Base-by-base conservation (phyloP, 2,888 invertebrate species). In the Scaptomyza reducta region DNA sequence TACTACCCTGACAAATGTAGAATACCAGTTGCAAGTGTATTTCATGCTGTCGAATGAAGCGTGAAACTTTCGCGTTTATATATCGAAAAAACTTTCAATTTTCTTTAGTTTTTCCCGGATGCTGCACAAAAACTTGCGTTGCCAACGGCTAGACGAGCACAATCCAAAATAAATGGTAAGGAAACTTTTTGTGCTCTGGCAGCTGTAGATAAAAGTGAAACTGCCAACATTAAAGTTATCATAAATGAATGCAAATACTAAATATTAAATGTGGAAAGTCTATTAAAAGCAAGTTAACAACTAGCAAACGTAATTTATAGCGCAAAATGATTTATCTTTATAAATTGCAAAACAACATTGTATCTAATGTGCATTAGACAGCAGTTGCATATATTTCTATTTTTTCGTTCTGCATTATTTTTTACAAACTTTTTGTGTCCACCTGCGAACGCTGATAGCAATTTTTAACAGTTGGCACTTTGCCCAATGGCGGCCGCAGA, bases 21-120 rank as follows among this genome's bases (percentile, higher is more conserved):
- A 29, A 11, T 10, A 13, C 51, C 3, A 14, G n/a, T 9, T n/a
- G 3, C 6, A 11, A 47, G 60, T 47, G 44, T 44, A 31, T 55
- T 50, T 61, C 27, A 38, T 57, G 44, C 63, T 65, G 63, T 54
- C 47, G 71, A 79, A 67, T 64, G 69, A 65, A 81, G 75, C 75
- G 79, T 53, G 62, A 73, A 82, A 73, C 64, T 80, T 80, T 75
- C 70, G 31, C 75, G 77, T 67, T 82, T 81, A 80, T 74, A 80
- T 78, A 76, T 81, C 79, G 77, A 79, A 73, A 74, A 63, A 80
- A 81, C 79, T 79, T 82, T 80, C 72, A 68, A 77, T 79, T 79
- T 79, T 80, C 59, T 56, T 65, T 59, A 63, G 59, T 58, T 76
- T 9, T 70, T 73, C 70, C 50, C 61, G 44, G 54, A 22, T 47